Base-by-base conservation (phyloP, 2,888 invertebrate genomes). In the Hydrotaea diabolus region DNA sequence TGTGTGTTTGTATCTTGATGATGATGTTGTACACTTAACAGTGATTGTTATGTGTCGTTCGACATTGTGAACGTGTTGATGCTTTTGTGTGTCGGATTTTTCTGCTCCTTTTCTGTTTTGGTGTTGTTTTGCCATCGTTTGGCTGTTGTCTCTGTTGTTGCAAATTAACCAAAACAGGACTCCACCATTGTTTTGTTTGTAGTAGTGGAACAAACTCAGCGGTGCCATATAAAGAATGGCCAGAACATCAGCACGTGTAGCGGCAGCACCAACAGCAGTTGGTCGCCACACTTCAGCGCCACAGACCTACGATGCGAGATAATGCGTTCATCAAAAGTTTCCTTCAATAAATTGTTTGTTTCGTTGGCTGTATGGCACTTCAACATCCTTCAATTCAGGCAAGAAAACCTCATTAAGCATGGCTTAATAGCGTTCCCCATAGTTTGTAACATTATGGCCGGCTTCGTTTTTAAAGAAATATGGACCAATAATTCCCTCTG, bases 151-250 rank as follows among this genome's bases (percentile, higher is more conserved):
- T 39, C 39, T 69, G 21, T 69, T 69, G 21, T 21, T 69, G 46
- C 15, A 46, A 69, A 46, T 69, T 69, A 43, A 69, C 46, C 69
- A 69, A 69, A 69, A 57, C 21, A 75, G 46, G 74, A 78, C 74
- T 81, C 80, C 74, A 73, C 71, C 75, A 64, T 75, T 74, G 17
- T 23, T n/a, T 69, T n/a, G 19, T 64, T 66, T 66, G 66, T 66
- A 19, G 11, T 69, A 4, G 46, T 36, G 19, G 1, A 43, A 21
- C n/a, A 23, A 21, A 46, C 21, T 17, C 66, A 19, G 39, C 69
- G 21, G 21, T 59, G 21, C 19, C 11, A 43, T 5, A n/a, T n/a
- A 43, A 66, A 66, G 15, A 39, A 66, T 66, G 66, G 21, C 39
- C 55, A 21, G 13, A 11, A 57, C 59, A 59, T 15, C 62, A 62